A percentile compares a stretch with the other conserved stretches of the same genome.
These are phyloP conservation scores for Phytoseiulus persimilis DNA, from an alignment of 2,888 invertebrate genomes.

Conservation along the genomic window DNA sequence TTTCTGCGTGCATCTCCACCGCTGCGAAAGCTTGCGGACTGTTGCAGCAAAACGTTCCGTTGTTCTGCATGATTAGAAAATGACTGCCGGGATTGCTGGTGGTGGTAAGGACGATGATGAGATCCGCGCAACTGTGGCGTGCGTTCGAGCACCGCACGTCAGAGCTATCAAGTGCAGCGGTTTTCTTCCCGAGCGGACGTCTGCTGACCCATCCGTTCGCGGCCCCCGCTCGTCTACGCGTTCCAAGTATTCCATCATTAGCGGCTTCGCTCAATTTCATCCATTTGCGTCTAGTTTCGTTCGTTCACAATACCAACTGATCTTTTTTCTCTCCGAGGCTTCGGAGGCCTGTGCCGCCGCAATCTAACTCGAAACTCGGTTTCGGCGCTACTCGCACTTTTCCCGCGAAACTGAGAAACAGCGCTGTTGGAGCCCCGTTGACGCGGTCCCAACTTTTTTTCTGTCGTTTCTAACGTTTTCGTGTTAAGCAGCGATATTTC, in stretches of 20 bases:
- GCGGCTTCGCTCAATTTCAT: neutral
- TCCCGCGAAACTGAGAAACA: too few relatives aligned
- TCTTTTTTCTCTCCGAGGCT: neutral
- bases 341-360: too few relatives aligned
- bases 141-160: neutral
- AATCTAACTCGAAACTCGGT: too few relatives aligned
- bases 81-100: neutral
- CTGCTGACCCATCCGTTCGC: neutral
- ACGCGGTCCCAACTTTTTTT: too few relatives aligned
- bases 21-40: neutral
- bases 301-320: neutral
- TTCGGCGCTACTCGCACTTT: too few relatives aligned
- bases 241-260: neutral
- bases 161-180: neutral
- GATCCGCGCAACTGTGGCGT: neutral
- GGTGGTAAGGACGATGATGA: neutral
- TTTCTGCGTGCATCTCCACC: neutral
- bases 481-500: neutral
- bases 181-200: neutral
- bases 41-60: neutral
- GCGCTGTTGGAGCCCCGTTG: too few relatives aligned
- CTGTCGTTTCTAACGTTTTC: too few relatives aligned
- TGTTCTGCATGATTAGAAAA: neutral
- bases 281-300: neutral
- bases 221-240: neutral